Conservation (phyloP, 2,113 vertebrate genomes). For the Tragulus kanchil region DNA sequence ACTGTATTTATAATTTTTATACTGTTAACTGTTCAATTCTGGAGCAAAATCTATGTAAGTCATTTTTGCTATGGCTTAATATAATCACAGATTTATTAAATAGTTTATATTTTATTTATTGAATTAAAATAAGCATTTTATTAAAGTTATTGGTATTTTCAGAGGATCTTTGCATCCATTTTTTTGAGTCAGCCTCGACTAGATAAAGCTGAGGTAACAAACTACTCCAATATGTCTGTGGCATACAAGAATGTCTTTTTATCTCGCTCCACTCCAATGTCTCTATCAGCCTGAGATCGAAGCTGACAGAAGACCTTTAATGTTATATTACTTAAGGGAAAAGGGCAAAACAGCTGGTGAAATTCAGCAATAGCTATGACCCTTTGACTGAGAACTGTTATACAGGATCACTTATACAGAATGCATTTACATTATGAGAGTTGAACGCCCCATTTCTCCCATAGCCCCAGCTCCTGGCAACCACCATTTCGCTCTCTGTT, state of each 20-base stretch:
- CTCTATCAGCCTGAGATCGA: background rate
- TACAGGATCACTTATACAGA: background rate
- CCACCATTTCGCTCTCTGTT: background rate
- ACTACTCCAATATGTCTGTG: background rate
- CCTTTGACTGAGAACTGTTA: background rate
- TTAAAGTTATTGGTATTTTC: background rate
- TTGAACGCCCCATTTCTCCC: background rate
- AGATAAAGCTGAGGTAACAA: background rate
- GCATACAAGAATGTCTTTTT: background rate
- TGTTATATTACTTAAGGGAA: background rate
- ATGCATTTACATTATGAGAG: background rate
- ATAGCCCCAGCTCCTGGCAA: background rate
- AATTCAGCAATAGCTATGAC: background rate
- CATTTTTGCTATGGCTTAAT: conserved; percentile 19
- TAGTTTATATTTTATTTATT: background rate
- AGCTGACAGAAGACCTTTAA: background rate
- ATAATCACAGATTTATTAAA: conserved; percentile 16
- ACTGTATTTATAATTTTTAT: background rate
- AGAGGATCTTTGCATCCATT: background rate
- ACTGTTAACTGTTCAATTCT: background rate
- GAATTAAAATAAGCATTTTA: conserved; percentile 35
- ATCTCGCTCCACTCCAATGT: background rate
- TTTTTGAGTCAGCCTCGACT: background rate
- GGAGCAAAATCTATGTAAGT: background rate
- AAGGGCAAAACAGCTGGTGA: background rate